phyloP scores from a whole-genome alignment of 1,140 invertebrate species.

The Aporrectodea caliginosa region DNA sequence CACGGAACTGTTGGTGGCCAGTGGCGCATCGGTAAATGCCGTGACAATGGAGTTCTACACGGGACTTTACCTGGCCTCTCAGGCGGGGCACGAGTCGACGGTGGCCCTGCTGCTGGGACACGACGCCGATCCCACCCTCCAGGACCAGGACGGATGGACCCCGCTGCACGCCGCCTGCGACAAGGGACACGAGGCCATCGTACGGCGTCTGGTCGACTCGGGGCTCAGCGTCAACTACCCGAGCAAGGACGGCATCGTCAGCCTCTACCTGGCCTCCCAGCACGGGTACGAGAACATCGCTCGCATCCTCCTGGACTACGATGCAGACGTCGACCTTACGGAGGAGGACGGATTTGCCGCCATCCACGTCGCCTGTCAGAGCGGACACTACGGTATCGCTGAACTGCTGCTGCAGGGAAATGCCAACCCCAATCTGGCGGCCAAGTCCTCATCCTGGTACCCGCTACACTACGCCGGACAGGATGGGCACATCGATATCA shows the following conservation, averaged over 20 bases:
- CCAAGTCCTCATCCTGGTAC: slow-evolving; percentile 16
- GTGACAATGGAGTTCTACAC: slow-evolving; percentile 31
- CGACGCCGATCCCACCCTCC: not conserved
- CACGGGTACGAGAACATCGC: slow-evolving; percentile 19
- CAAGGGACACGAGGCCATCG: slow-evolving; percentile 19
- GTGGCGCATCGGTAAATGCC: slow-evolving; percentile 14
- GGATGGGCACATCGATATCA: slow-evolving; percentile 25
- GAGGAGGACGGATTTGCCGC: slow-evolving; percentile 33
- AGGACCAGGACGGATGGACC: slow-evolving; percentile 32
- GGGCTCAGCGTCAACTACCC: slow-evolving; percentile 17
- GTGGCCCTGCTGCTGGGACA: slow-evolving; percentile 13
- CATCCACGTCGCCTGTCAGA: slow-evolving; percentile 33
- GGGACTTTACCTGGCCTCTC: slow-evolving; percentile 29
- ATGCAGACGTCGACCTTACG: slow-evolving; percentile 20
- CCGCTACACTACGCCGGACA: slow-evolving; percentile 31
- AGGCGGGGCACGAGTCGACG: slow-evolving; percentile 20
- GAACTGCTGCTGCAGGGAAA: slow-evolving; percentile 55
- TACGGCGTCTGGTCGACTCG: slow-evolving; percentile 16
- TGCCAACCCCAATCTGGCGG: slow-evolving; percentile 14
- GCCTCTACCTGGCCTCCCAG: slow-evolving; percentile 29
- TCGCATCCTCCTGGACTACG: not conserved
- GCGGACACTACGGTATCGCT: slow-evolving; percentile 56
- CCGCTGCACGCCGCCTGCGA: slow-evolving; percentile 31
- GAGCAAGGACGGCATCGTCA: slow-evolving; percentile 25
- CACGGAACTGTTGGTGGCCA: slow-evolving; percentile 9